Conservation (phyloP, 2,888 invertebrate species). For the Cephonodes hylas region DNA sequence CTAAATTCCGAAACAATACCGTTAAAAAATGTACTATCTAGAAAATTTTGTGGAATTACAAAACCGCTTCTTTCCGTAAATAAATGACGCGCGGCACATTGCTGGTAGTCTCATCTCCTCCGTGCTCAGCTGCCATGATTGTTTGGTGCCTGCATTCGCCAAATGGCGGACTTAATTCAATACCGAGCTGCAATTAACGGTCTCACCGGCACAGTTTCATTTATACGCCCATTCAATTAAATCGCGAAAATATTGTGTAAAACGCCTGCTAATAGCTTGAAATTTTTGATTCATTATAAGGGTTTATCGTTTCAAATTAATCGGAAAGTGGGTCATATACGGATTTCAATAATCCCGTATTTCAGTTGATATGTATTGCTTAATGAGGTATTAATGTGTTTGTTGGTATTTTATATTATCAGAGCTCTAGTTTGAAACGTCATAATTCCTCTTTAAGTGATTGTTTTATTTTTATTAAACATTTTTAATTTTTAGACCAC, state of each 20-base stretch:
- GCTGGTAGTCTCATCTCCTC: not conserved
- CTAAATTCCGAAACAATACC: too few relatives aligned
- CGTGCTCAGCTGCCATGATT: slow-evolving; percentile 23
- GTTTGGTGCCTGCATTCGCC: slow-evolving; percentile 32
- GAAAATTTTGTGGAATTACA: not conserved
- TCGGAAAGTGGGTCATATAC: not conserved
- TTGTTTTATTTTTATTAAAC: too few relatives aligned
- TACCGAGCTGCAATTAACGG: slow-evolving; percentile 40
- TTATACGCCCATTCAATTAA: not conserved
- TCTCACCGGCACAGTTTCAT: slow-evolving; percentile 20
- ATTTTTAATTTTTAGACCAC: too few relatives aligned
- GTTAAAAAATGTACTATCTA: too few relatives aligned
- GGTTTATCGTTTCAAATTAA: not conserved
- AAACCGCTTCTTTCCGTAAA: not conserved
- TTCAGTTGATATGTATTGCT: not conserved
- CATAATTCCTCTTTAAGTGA: too few relatives aligned
- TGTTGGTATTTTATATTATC: too few relatives aligned
- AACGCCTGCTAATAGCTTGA: not conserved
- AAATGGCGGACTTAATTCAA: slow-evolving; percentile 45
- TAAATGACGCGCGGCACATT: not conserved
- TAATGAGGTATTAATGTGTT: not conserved
- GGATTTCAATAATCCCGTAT: not conserved
- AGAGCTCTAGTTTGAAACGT: too few relatives aligned
- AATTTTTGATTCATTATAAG: not conserved
- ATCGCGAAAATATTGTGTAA: not conserved